These are phyloP conservation scores for Matsumyia berberina DNA, from an alignment of 2,888 invertebrate genomes.

Conservation along the genomic window DNA sequence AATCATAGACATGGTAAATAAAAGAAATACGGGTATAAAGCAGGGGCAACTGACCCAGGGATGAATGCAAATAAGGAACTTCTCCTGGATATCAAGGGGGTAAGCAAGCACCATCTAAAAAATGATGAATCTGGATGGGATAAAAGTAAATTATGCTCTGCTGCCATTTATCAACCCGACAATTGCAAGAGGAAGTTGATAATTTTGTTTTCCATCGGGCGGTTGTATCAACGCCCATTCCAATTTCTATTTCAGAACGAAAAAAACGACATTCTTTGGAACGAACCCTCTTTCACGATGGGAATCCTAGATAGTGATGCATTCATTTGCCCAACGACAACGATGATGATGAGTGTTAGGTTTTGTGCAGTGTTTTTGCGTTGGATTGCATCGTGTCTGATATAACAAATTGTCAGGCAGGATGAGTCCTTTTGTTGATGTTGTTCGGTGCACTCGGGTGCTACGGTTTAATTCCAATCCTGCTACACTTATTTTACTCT, in stretches of 20 bases:
- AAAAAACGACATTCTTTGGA: slow-evolving; percentile 32
- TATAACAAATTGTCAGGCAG: slow-evolving; percentile 67
- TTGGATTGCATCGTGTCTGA: slow-evolving; percentile 61
- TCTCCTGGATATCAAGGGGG: slow-evolving; percentile 52
- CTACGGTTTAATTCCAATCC: slow-evolving; percentile 61
- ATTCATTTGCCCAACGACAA: slow-evolving; percentile 68
- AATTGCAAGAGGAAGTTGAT: slow-evolving; percentile 68
- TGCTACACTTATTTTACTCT: slow-evolving; percentile 52
- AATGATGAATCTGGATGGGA: slow-evolving; percentile 64
- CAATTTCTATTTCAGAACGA: slow-evolving; percentile 38
- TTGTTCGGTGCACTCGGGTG: slow-evolving; percentile 41
- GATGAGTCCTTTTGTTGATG: slow-evolving; percentile 63
- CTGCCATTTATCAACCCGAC: slow-evolving; percentile 53
- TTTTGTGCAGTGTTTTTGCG: slow-evolving; percentile 45
- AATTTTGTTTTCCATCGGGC: slow-evolving; percentile 52
- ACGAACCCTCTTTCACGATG: slow-evolving; percentile 37
- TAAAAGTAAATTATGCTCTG: slow-evolving; percentile 52
- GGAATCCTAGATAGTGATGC: slow-evolving; percentile 46
- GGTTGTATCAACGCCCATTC: slow-evolving; percentile 46
- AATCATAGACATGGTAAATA: slow-evolving; percentile 1
- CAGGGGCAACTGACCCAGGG: slow-evolving; percentile 37
- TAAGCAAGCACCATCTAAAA: slow-evolving; percentile 35
- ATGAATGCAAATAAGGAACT: slow-evolving; percentile 36
- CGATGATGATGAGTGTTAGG: slow-evolving; percentile 64
- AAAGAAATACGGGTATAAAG: neutral